A percentile compares a stretch with the other conserved stretches of the same genome.
Conservation (phyloP, 2,113 vertebrate genomes). For the Neolamprologus falcicula region DNA sequence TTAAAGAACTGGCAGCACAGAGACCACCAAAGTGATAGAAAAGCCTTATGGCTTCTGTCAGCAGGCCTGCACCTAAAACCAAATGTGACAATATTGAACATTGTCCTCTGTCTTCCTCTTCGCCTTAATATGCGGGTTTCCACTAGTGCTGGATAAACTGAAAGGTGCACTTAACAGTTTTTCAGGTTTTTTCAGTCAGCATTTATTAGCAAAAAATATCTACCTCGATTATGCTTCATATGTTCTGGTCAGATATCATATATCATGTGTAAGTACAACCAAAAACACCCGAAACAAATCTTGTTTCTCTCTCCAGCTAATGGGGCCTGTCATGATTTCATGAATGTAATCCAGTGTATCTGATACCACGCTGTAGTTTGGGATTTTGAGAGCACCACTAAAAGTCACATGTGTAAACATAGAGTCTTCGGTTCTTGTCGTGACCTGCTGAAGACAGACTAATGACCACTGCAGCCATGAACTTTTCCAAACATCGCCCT, state of each 20-base stretch:
- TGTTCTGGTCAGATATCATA: background rate
- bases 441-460: background rate
- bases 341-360: background rate
- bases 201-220: background rate
- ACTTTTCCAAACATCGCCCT: background rate
- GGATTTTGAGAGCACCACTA: background rate
- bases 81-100: background rate
- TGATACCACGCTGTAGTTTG: background rate
- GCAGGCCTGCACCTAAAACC: background rate
- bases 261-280: background rate
- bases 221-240: background rate
- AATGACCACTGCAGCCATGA: background rate
- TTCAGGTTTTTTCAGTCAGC: background rate
- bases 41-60: background rate
- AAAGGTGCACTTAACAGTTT: background rate
- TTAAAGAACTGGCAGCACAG: slow-evolving; percentile 27
- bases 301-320: background rate
- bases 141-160: background rate
- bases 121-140: background rate
- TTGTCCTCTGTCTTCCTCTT: background rate
- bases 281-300: background rate
- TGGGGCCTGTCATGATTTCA: background rate
- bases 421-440: background rate
- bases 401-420: background rate
- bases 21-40: slow-evolving; percentile 54